phyloP scores from a whole-genome alignment of 2,113 vertebrate species.

The Chlorodrepanis virens region DNA sequence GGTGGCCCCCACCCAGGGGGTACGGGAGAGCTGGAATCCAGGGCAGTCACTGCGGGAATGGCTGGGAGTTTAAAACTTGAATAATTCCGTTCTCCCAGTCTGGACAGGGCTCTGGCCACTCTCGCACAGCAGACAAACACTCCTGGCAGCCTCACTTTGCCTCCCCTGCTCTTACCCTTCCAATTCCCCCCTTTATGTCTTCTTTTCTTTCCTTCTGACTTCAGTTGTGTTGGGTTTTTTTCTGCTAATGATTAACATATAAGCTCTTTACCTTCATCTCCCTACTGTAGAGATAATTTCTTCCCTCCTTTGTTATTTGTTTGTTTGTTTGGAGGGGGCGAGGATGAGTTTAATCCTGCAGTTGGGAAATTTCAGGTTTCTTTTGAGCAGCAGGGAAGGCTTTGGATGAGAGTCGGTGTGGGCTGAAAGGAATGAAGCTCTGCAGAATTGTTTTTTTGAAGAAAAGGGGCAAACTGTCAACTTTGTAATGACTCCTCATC shows the following conservation, averaged over 20 bases:
- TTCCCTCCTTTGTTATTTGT: neutral
- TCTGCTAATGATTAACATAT: neutral
- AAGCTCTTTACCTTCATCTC: neutral
- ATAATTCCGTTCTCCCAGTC: accelerated
- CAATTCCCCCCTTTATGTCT: neutral
- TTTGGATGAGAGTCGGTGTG: neutral
- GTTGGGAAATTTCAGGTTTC: neutral
- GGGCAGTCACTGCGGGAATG: neutral
- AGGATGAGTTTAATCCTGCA: neutral
- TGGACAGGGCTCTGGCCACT: neutral
- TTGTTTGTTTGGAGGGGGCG: neutral
- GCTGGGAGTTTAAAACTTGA: neutral
- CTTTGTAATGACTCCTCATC: constrained; percentile 15
- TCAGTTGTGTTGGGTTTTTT: neutral
- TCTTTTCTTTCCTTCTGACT: neutral
- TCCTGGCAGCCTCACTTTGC: neutral
- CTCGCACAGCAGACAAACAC: accelerated
- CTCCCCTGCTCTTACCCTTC: neutral
- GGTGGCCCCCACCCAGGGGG: neutral
- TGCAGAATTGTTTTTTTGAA: neutral
- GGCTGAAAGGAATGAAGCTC: neutral
- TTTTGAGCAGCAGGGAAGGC: neutral
- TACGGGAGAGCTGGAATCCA: accelerated
- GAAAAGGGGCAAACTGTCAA: constrained; percentile 39
- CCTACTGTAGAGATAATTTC: neutral